Percentiles rank a stretch among this genome's conserved stretches.
phyloP scores from a whole-genome alignment of 1,140 invertebrate species.

The Battus philenor region DNA sequence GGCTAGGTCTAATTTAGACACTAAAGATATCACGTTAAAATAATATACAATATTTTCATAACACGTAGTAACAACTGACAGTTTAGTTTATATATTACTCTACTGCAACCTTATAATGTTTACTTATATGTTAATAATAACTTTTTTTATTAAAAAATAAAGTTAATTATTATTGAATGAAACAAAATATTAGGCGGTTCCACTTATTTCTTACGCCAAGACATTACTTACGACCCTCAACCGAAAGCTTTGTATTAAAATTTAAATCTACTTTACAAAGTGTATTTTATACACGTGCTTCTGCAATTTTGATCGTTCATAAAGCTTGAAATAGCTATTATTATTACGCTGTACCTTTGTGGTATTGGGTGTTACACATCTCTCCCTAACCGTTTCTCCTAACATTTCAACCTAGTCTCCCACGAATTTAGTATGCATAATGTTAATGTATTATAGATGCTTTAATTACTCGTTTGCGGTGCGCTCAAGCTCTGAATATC shows the following conservation, averaged over 20 bases:
- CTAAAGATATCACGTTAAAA: too few species aligned
- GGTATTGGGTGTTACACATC: conserved; percentile 67
- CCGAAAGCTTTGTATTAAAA: conserved; percentile 75
- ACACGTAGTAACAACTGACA: too few species aligned
- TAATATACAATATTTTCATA: too few species aligned
- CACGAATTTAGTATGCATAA: conserved; percentile 66
- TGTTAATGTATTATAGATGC: conserved; percentile 68
- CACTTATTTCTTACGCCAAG: conserved; percentile 60
- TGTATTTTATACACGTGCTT: conserved; percentile 75
- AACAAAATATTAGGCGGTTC: too few species aligned
- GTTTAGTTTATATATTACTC: too few species aligned
- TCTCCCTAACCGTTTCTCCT: conserved; percentile 49
- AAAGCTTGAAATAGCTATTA: conserved; percentile 69
- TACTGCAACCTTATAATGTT: too few species aligned
- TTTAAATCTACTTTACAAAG: conserved; percentile 76
- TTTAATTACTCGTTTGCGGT: conserved; percentile 68
- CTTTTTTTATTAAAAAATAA: too few species aligned
- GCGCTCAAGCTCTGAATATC: conserved; percentile 41
- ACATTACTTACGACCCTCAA: conserved; percentile 69
- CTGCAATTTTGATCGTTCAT: conserved; percentile 74
- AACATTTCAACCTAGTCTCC: conserved; percentile 60
- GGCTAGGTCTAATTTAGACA: too few species aligned
- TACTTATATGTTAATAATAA: too few species aligned
- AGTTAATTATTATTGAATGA: too few species aligned
- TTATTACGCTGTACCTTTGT: conserved; percentile 69